These are phyloP conservation scores for Hermetia illucens DNA, from an alignment of 1,140 invertebrate species.

Conservation along the genomic window DNA sequence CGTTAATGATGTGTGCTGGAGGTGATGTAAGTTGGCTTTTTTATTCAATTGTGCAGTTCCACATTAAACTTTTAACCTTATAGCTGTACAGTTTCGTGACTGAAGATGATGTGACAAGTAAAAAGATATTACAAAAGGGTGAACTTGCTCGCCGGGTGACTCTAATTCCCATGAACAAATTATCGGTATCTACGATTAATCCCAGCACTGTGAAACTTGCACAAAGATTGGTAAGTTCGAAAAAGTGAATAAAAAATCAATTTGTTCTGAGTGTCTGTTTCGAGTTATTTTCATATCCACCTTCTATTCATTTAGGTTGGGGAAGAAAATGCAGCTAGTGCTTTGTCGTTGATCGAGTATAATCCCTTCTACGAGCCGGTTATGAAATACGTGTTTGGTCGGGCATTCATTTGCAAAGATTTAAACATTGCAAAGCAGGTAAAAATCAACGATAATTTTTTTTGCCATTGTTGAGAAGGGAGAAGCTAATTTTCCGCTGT, in stretches of 20 bases:
- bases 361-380: slow-evolving; percentile 52
- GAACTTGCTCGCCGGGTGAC: slow-evolving; percentile 66
- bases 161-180: slow-evolving; percentile 88
- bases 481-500: too few species aligned
- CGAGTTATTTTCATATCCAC: too few species aligned
- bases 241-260: not conserved
- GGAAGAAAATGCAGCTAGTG: slow-evolving; percentile 65
- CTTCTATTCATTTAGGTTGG: slow-evolving; percentile 39
- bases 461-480: too few species aligned
- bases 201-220: slow-evolving; percentile 46
- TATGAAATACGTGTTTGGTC: slow-evolving; percentile 83
- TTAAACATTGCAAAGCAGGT: slow-evolving; percentile 65
- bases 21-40: slow-evolving; percentile 47
- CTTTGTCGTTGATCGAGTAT: slow-evolving; percentile 71
- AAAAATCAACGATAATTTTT: not conserved
- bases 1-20: slow-evolving; percentile 77
- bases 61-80: slow-evolving; percentile 14
- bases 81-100: slow-evolving; percentile 86
- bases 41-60: not conserved
- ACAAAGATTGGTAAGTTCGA: slow-evolving; percentile 39
- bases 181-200: slow-evolving; percentile 48
- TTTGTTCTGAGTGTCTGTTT: not conserved
- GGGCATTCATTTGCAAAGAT: slow-evolving; percentile 68
- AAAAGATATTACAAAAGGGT: slow-evolving; percentile 69
- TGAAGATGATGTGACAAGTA: slow-evolving; percentile 72